Conservation (phyloP, 2,113 vertebrate genomes). For the Antechinus stuartii region DNA sequence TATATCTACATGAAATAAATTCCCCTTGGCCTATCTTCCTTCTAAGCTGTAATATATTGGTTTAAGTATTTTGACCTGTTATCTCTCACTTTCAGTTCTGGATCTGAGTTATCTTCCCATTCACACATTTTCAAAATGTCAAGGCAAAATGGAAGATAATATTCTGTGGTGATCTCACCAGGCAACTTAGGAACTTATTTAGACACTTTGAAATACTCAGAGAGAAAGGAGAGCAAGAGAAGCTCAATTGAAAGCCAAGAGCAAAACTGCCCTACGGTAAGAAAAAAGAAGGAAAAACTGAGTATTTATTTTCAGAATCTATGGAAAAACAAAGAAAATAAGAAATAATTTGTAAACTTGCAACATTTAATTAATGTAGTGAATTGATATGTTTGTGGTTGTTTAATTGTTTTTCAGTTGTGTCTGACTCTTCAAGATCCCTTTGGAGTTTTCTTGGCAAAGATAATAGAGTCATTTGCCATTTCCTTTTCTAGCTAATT, state of each 20-base stretch:
- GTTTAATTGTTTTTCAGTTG: background rate
- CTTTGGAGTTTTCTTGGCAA: background rate
- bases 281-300: background rate
- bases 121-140: background rate
- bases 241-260: background rate
- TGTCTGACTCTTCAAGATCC: background rate
- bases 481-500: background rate
- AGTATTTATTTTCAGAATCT: background rate
- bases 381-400: background rate
- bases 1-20: background rate
- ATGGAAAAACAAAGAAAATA: background rate
- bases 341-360: background rate
- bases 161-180: background rate
- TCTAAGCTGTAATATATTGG: background rate
- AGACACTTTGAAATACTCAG: background rate
- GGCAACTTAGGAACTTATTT: constrained; percentile 6
- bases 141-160: constrained; percentile 20
- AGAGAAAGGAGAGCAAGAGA: background rate
- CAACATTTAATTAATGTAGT: background rate
- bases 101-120: constrained; percentile 3
- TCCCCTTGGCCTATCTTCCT: background rate
- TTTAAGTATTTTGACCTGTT: constrained; percentile 44
- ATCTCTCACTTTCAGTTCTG: constrained; percentile 49
- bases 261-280: background rate
- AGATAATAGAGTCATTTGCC: background rate